Evolutionary conservation across 2,888 invertebrate genomes (phyloP).

Genomic region (Ligdia adustata): DNA sequence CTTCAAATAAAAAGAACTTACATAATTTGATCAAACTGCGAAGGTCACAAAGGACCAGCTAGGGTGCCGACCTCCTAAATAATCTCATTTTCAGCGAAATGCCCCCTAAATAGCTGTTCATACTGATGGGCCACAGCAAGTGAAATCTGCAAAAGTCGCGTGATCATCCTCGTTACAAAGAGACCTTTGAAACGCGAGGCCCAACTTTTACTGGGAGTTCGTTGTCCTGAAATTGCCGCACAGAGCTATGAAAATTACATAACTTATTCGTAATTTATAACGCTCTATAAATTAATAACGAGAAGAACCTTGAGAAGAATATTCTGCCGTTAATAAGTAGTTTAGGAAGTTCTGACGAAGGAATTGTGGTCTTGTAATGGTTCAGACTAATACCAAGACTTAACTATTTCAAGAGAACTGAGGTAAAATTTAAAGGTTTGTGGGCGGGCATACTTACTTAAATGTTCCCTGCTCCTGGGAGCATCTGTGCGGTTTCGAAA

Average conservation of each 20-base stretch:
- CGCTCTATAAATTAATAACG: conserved; percentile 13
- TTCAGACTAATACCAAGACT: too few relatives aligned
- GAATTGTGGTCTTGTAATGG: too few relatives aligned
- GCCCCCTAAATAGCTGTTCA: conserved; percentile 15
- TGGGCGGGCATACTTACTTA: too few relatives aligned
- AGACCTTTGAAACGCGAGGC: conserved; percentile 31
- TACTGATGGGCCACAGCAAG: conserved; percentile 17
- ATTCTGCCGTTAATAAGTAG: too few relatives aligned
- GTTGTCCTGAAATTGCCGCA: conserved; percentile 35
- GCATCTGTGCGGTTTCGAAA: conserved; percentile 14
- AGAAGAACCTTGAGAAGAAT: too few relatives aligned
- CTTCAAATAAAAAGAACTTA: not conserved
- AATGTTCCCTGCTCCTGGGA: conserved; percentile 15
- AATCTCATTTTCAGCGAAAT: conserved; percentile 18
- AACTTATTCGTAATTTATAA: conserved; percentile 24
- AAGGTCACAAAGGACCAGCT: conserved; percentile 10
- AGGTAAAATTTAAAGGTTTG: too few relatives aligned
- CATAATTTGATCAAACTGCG: conserved; percentile 4
- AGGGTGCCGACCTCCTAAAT: conserved; percentile 16
- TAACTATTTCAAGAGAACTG: too few relatives aligned
- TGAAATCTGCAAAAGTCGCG: conserved; percentile 32
- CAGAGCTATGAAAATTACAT: conserved; percentile 28
- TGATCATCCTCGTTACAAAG: conserved; percentile 36
- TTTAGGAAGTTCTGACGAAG: too few relatives aligned
- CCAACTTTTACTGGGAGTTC: conserved; percentile 37